Conservation (phyloP, 2,113 vertebrate genomes). For the Trichomycterus rosablanca region DNA sequence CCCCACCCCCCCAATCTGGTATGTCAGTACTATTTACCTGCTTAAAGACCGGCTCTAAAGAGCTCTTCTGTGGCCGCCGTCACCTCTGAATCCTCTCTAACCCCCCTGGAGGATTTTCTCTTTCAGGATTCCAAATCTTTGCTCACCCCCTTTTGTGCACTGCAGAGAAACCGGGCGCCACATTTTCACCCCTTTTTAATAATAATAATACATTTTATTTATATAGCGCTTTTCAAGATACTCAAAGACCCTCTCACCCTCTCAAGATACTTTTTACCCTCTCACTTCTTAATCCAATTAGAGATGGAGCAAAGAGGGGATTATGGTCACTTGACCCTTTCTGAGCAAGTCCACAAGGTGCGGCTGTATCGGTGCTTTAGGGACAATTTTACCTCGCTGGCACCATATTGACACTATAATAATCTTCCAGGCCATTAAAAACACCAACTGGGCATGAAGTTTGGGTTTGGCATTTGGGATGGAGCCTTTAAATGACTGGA, state of each 20-base stretch:
- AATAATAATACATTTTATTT: no score
- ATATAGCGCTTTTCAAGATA: no score
- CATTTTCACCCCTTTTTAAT: constrained; percentile 85
- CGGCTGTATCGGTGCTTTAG: no score
- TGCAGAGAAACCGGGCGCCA: constrained; percentile 77
- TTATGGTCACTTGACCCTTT: constrained; percentile 66
- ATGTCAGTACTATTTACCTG: constrained; percentile 33
- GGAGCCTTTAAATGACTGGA: not conserved
- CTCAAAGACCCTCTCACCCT: no score
- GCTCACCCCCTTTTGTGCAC: constrained; percentile 65
- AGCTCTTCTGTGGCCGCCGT: constrained; percentile 78
- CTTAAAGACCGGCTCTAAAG: constrained; percentile 48
- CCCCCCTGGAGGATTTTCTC: constrained; percentile 70
- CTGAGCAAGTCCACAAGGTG: not conserved
- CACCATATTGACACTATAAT: no score
- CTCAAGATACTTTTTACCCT: no score
- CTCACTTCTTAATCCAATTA: constrained; percentile 94
- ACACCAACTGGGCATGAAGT: no score
- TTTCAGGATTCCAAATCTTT: constrained; percentile 19
- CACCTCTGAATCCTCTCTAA: constrained; percentile 73
- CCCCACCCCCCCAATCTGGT: constrained; percentile 8
- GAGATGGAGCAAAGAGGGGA: constrained; percentile 92
- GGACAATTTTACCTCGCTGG: no score
- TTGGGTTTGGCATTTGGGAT: not conserved
- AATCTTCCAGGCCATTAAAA: no score